phyloP scores from a whole-genome alignment of 2,113 vertebrate species.

The Colossoma macropomum region DNA sequence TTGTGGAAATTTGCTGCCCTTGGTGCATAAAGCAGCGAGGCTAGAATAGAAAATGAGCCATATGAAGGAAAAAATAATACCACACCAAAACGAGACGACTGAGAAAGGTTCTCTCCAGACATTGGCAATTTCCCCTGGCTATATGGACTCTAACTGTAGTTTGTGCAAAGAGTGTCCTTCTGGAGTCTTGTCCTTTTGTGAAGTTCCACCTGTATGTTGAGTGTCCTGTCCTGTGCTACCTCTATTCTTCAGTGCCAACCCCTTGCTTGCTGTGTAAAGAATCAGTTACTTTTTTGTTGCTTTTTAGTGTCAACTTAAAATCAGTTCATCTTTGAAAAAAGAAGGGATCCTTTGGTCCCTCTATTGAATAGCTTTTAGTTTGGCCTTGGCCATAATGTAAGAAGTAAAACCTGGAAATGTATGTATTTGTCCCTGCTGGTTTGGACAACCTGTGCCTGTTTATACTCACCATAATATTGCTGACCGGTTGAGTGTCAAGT shows the following conservation, averaged over 20 bases:
- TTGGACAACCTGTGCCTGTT: constrained; percentile 13
- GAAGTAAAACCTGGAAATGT: neutral
- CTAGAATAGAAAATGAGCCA: constrained; percentile 13
- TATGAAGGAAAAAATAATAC: constrained; percentile 2
- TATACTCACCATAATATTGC: neutral
- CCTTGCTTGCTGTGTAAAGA: constrained; percentile 40
- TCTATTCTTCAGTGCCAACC: constrained; percentile 10
- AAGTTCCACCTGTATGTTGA: neutral
- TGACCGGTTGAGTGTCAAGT: constrained; percentile 24
- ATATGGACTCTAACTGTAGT: constrained; percentile 3
- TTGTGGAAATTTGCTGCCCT: constrained; percentile 74
- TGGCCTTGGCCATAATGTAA: neutral
- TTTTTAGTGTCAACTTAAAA: constrained; percentile 7
- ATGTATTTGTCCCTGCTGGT: neutral
- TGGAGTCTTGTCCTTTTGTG: constrained; percentile 29
- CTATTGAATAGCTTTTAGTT: neutral
- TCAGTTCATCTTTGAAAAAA: neutral
- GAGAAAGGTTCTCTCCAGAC: neutral
- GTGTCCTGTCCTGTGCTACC: constrained; percentile 31
- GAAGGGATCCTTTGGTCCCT: neutral
- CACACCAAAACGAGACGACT: constrained; percentile 1
- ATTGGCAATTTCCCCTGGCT: neutral
- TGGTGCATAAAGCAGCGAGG: constrained; percentile 45
- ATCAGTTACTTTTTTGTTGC: constrained; percentile 16
- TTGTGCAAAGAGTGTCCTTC: constrained; percentile 14